Base-by-base conservation (phyloP, 2,797 vertebrate species). In the Takifugu ocellatus region DNA sequence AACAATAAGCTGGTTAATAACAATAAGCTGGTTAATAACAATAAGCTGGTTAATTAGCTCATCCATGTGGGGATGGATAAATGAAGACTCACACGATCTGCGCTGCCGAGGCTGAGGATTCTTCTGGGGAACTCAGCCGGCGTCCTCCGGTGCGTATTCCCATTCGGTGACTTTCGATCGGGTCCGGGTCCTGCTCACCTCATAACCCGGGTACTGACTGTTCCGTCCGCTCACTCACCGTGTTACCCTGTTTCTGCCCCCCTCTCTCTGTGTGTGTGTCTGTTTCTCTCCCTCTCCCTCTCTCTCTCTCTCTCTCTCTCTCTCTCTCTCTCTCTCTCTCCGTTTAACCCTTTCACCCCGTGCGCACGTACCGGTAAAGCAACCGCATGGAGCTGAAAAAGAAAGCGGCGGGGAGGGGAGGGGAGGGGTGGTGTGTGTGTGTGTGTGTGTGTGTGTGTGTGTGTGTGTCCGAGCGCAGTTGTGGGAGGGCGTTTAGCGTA, bases 401-500 rank as follows among this genome's bases (percentile, higher is more conserved):
- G 82, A 81, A 77, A 69, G 49, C 3, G 57, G 43, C 5, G 66
- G 62, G 60, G 47, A 16, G 57, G 59, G 60, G 47, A 16, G 57
- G 59, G 54, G 63, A 54, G 58, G 62, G 51, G 43, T 21, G 21
- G 29, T 27, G 16, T 14, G n/a, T 21, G 21, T 21, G 21, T 21
- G 21, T 21, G 21, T 21, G 21, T 21, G 21, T 21, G 21, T 21
- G 17, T 1, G 17, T 1, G 21, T 21, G 21, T 21, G 21, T 21
- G 21, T 21, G 29, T 27, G 16, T 14, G n/a, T 48, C 48, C 69
- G 44, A 67, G 27, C 52, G 72, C 5, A 72, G 78, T 79, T 81
- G 87, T 81, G 82, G 88, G 85, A 80, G 87, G 87, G 88, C 64
- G 81, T 79, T 87, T 82, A 82, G 89, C 82, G 85, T 89, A 87